Evolutionary conservation across 2,797 vertebrate species (phyloP), one percentile per base, ranked within the genome.

Genomic region (Sebastes oblongus): DNA sequence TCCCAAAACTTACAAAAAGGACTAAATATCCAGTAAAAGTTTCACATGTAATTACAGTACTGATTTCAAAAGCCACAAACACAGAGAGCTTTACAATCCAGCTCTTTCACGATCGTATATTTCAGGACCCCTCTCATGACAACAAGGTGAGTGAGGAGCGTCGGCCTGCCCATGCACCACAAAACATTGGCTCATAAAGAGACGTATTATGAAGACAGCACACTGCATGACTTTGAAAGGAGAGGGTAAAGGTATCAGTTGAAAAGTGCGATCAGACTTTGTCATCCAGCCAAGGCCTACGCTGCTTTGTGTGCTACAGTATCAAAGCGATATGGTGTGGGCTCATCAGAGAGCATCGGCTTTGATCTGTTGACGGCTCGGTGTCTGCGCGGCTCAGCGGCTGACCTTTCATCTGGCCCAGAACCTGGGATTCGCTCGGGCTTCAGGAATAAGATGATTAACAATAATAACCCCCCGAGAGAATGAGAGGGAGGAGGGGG

Each of bases 371-470:
- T 91, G 88, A 92, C 81, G 82, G 91, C 86, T 90, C 81, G 24
- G 86, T 94, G 92, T 95, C 92, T 92, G 89, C 80, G 70, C 42
- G 81, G 91, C 92, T 89, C 88, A 82, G 86, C 69, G 74, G 88
- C 87, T 78, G 90, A 94, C 91, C 94, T 95, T 95, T 95, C 93
- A 96, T 94, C 93, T 87, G 91, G 82, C 91, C 90, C 81, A 77
- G 72, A 88, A 90, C 86, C 90, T 79, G 87, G 91, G 89, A 91
- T 89, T 89, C 84, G 83, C 92, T 94, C 85, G 75, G 90, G 87
- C 90, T 92, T 91, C 88, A 77, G 90, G 91, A 94, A 96, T 94
- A 94, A 94, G 93, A 94, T 92, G 93, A 94, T 96, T 93, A 95
- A 92, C 92, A 92, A 93, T 95, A 95, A 95, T 94, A 93, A 92